A percentile compares a stretch with the other conserved stretches of the same genome.
These are phyloP conservation scores for Natrix natrix DNA, from an alignment of 2,797 vertebrate species.

Conservation along the genomic window DNA sequence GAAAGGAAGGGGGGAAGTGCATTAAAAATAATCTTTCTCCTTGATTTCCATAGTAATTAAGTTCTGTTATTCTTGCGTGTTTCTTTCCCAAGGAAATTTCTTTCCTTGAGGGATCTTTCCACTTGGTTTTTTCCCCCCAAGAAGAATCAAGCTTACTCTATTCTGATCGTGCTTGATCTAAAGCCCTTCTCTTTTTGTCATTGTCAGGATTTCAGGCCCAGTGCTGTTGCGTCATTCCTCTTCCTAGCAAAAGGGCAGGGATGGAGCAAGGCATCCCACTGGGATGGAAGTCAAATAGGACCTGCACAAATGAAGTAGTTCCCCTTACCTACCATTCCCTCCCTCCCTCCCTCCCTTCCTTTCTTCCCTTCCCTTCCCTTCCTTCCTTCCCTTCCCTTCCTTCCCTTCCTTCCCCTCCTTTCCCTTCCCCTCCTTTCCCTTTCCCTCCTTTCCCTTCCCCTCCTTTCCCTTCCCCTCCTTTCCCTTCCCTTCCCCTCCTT, in stretches of 20 bases:
- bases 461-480: too few species aligned
- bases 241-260: background rate
- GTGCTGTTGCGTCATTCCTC: background rate
- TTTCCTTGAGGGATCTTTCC: background rate
- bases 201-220: background rate
- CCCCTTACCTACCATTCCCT: background rate
- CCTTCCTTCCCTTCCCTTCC: too few species aligned
- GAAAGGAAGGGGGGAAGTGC: fast-evolving
- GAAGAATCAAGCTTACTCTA: background rate
- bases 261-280: background rate
- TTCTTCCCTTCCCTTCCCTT: fast-evolving
- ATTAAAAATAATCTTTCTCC: background rate
- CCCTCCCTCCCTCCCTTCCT: too few species aligned
- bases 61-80: background rate
- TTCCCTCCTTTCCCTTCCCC: too few species aligned
- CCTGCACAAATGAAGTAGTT: background rate
- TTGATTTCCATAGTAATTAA: background rate
- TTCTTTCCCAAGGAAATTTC: background rate
- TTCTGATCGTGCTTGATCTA: background rate
- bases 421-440: too few species aligned
- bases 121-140: background rate
- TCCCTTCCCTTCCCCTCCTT: too few species aligned
- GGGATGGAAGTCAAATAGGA: background rate
- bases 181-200: background rate
- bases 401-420: fast-evolving